phyloP scores from a whole-genome alignment of 2,113 vertebrate species.

The Ptychochromis oligacanthus region DNA sequence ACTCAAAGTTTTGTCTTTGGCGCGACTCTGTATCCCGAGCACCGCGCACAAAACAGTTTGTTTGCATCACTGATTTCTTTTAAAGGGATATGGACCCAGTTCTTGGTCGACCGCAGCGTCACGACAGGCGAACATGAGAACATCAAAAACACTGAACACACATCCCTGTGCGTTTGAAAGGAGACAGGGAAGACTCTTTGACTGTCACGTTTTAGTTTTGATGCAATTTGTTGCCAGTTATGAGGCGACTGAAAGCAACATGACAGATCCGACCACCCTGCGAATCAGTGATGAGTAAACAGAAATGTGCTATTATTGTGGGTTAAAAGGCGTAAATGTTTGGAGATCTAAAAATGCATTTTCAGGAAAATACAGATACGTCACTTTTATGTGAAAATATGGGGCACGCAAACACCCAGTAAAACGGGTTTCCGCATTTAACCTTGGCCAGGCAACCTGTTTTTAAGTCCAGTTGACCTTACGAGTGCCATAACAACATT shows the following conservation, averaged over 20 bases:
- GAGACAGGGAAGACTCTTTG: neutral
- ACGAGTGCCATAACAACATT: conserved; percentile 4
- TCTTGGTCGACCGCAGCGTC: conserved; percentile 73
- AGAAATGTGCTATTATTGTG: neutral
- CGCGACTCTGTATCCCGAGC: conserved; percentile 70
- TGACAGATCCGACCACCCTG: conserved; percentile 7
- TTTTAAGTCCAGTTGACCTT: conserved; percentile 17
- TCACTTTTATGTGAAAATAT: neutral
- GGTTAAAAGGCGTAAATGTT: neutral
- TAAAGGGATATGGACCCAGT: conserved; percentile 78
- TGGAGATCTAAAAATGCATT: neutral
- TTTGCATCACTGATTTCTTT: conserved; percentile 76
- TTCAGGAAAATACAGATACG: neutral
- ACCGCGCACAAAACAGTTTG: conserved; percentile 70
- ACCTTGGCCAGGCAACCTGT: conserved; percentile 47
- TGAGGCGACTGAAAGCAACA: conserved; percentile 1
- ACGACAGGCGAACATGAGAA: conserved; percentile 60
- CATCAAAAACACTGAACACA: conserved; percentile 47
- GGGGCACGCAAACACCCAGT: neutral
- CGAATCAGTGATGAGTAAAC: conserved; percentile 5
- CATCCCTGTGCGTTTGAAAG: conserved; percentile 29
- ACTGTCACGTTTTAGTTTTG: conserved; percentile 32
- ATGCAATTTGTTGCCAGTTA: conserved; percentile 35
- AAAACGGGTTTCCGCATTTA: conserved; percentile 7
- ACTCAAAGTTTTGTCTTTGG: conserved; percentile 78